Percentiles rank a stretch among this genome's conserved stretches.
Conservation (phyloP, 2,888 invertebrate species). For the Prionchulus punctatus region DNA sequence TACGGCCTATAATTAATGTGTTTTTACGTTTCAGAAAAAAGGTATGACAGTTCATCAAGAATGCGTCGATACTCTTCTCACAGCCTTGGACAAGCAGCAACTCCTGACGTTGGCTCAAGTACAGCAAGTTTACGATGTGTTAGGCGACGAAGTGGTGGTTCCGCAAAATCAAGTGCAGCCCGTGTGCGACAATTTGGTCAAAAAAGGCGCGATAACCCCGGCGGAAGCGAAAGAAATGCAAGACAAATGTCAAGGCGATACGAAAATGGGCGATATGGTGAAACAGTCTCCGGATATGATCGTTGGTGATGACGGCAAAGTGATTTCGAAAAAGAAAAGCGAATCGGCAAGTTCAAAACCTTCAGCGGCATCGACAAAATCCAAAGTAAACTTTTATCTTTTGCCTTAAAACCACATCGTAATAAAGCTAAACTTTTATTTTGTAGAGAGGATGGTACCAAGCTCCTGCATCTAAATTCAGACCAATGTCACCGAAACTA, state of each 20-base stretch:
- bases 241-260: neutral
- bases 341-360: neutral
- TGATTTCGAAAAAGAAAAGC: neutral
- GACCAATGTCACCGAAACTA: too few relatives aligned
- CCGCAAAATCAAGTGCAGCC: neutral
- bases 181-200: neutral
- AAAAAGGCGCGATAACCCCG: neutral
- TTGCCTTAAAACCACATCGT: too few relatives aligned
- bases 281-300: neutral
- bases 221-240: neutral
- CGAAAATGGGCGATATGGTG: neutral
- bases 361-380: neutral
- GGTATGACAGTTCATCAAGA: neutral
- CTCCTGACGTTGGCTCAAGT: neutral
- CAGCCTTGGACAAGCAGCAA: neutral
- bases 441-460: too few relatives aligned
- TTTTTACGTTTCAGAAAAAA: neutral
- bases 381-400: too few relatives aligned
- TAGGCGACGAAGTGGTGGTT: neutral
- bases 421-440: too few relatives aligned
- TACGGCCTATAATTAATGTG: neutral
- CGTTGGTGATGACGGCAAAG: neutral
- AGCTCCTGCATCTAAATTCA: too few relatives aligned
- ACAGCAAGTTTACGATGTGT: neutral
- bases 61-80: neutral